These are phyloP conservation scores for Sebastiscus albofasciatus DNA, from an alignment of 2,797 vertebrate species.

Conservation along the genomic window DNA sequence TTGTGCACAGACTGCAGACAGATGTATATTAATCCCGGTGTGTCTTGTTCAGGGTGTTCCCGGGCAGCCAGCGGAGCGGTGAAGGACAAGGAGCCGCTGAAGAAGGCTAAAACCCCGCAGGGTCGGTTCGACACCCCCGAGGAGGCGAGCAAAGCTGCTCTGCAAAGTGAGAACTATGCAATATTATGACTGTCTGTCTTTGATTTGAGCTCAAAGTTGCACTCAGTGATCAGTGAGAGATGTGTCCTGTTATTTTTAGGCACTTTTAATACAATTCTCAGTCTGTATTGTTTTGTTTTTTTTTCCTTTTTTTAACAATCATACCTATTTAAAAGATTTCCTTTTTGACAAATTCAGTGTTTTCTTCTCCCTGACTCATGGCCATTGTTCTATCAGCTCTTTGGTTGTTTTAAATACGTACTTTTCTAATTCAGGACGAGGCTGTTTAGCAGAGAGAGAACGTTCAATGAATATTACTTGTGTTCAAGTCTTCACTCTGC, in stretches of 20 bases:
- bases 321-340: too few relatives aligned
- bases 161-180: conserved; percentile 85
- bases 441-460: too few relatives aligned
- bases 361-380: too few relatives aligned
- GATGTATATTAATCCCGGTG: neutral
- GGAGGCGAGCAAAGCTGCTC: conserved; percentile 80
- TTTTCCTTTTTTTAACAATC: too few relatives aligned
- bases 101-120: conserved; percentile 89
- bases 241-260: too few relatives aligned
- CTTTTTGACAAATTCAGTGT: too few relatives aligned
- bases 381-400: too few relatives aligned
- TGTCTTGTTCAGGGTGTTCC: conserved; percentile 50
- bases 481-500: too few relatives aligned
- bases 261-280: too few relatives aligned
- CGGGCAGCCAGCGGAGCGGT: conserved; percentile 72
- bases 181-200: neutral
- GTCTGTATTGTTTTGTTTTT: too few relatives aligned
- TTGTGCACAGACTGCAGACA: neutral
- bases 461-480: too few relatives aligned
- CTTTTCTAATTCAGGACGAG: too few relatives aligned
- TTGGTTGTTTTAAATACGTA: accelerated
- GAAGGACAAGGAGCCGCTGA: conserved; percentile 78
- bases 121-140: conserved; percentile 90
- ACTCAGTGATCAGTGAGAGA: neutral
- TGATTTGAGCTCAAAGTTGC: neutral